Conservation (phyloP, 2,888 invertebrate genomes). For the Pollenia labialis region DNA sequence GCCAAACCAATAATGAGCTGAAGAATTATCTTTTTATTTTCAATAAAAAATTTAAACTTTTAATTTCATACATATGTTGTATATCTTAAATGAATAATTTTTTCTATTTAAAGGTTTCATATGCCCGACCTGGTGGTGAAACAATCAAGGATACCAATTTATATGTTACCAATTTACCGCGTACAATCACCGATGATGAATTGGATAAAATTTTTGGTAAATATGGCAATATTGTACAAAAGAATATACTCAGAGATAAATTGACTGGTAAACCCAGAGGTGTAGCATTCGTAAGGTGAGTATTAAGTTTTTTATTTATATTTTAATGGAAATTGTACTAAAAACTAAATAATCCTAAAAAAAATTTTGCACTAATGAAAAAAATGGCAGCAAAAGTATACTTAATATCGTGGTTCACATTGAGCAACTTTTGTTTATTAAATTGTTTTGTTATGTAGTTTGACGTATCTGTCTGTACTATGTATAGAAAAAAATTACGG, state of each 20-base stretch:
- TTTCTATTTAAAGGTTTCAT: slow-evolving; percentile 88
- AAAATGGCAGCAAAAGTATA: neutral
- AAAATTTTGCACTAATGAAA: no score
- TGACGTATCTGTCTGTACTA: no score
- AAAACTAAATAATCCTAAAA: no score
- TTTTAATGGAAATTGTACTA: no score
- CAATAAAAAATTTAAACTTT: no score
- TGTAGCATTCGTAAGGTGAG: slow-evolving; percentile 95
- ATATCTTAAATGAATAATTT: neutral
- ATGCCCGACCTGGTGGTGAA: slow-evolving; percentile 95
- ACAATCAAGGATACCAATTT: slow-evolving; percentile 97
- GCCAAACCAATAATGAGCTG: no score
- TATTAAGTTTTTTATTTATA: slow-evolving; percentile 18
- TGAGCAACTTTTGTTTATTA: no score
- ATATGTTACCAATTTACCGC: slow-evolving; percentile 96
- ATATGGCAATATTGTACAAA: slow-evolving; percentile 96
- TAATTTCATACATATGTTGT: no score
- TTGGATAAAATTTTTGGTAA: slow-evolving; percentile 93
- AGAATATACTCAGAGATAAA: slow-evolving; percentile 95
- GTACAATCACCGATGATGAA: slow-evolving; percentile 92
- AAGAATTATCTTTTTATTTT: no score
- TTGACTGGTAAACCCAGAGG: slow-evolving; percentile 94
- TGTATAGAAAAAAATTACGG: no score
- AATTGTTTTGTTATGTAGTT: no score
- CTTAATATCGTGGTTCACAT: no score